Evolutionary conservation across 1,140 invertebrate species (phyloP), one percentile per base, ranked within the genome.

Genomic region (Drosophila navojoa): DNA sequence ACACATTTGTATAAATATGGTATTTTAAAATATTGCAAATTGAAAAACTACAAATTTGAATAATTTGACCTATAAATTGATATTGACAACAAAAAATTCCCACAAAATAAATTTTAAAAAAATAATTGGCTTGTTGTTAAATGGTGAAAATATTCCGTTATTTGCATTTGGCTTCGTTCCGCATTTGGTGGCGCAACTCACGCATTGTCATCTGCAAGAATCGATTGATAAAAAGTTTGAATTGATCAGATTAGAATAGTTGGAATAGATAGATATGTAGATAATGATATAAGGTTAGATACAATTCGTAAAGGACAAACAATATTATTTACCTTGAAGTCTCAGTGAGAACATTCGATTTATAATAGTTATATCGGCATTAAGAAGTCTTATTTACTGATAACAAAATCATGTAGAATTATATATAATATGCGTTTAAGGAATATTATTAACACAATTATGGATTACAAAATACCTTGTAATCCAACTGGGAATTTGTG

Each of bases 181-280:
- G 62, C 59, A 79, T 77, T 79, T 89, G 84, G 13, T 74, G 68
- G 49, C 84, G 84, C 53, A 87, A 63, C 61, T 87, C 84, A 29
- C 84, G 79, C 84, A 90, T 89, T 11, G 84, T 87, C 10, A 87
- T 80, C 84, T 87, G 84, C 13, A 89, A 87, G 66, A 84, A 38
- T 38, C 52, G 42, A 6, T 22, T 27, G 32, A 29, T 29, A 29
- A 6, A 29, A 29, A 29, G 27, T 29, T 29, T 29, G 4, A 1
- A 29, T 29, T 5, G 5, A 29, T 29, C 4, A 4, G 27, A 29
- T 29, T 29, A 29, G 19, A 22, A 22, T 1, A 22, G 2, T 29
- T 32, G 9, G 32, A 32, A 9, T 9, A 32, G 5, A 32, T 32
- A 32, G 7, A 32, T 32, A 32, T 32, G 27, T 22, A 32, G 32